These are phyloP conservation scores for Toxostoma redivivum DNA, from an alignment of 2,113 vertebrate genomes.

Conservation along the genomic window DNA sequence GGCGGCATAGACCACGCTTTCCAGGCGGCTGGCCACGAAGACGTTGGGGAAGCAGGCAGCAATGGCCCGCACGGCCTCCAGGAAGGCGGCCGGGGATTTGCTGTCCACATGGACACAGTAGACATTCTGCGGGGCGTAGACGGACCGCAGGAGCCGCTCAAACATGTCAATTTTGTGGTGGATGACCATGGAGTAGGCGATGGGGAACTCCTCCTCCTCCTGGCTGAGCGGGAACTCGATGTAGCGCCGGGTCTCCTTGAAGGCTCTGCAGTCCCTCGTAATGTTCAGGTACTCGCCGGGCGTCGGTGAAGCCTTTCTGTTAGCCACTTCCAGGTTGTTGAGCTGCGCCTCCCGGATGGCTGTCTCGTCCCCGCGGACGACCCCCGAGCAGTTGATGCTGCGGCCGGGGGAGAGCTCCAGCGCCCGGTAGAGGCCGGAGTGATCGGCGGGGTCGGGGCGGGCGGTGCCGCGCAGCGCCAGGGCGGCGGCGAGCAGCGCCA, in stretches of 20 bases:
- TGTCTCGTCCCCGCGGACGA: slow-evolving; percentile 69
- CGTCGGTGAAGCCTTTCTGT: neutral
- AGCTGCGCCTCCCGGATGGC: slow-evolving; percentile 42
- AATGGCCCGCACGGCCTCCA: slow-evolving; percentile 75
- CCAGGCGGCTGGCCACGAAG: slow-evolving; percentile 83
- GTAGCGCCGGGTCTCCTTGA: slow-evolving; percentile 71
- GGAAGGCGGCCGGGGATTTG: slow-evolving; percentile 75
- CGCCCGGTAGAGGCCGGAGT: neutral
- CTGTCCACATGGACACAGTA: slow-evolving; percentile 88
- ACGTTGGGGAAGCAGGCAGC: slow-evolving; percentile 86
- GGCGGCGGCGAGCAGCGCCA: neutral
- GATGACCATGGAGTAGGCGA: slow-evolving; percentile 91
- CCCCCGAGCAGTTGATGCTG: slow-evolving; percentile 66
- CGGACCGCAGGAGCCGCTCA: slow-evolving; percentile 82
- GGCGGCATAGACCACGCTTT: slow-evolving; percentile 82
- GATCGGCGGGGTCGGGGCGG: neutral
- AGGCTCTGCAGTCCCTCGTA: slow-evolving; percentile 78
- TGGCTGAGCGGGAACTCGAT: slow-evolving; percentile 74
- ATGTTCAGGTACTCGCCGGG: slow-evolving; percentile 74
- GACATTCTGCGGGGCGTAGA: slow-evolving; percentile 89
- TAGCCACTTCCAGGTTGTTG: slow-evolving; percentile 37
- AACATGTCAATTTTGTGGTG: slow-evolving; percentile 92
- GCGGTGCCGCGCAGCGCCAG: neutral
- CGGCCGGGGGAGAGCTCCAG: slow-evolving; percentile 48
- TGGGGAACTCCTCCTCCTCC: slow-evolving; percentile 83